Evolutionary conservation across 2,888 invertebrate species (phyloP), one percentile per base, ranked within the genome.

Genomic region (Aplocera efformata): DNA sequence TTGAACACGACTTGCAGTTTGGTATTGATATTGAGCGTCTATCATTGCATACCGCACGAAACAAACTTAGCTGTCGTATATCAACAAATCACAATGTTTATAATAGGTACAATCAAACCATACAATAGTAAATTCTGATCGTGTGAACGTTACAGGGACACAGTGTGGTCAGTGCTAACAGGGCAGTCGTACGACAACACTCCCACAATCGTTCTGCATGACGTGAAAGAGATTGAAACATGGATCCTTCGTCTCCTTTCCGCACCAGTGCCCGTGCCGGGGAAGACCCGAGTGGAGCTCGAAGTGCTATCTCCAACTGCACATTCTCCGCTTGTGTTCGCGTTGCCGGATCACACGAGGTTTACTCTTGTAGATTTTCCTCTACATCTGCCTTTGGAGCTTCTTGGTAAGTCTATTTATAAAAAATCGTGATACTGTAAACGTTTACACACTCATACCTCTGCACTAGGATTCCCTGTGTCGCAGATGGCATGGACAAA

Each of bases 301-400:
- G 96, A 97, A 84, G 94, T 99, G 50, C 86, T 99, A 60, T 97
- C 98, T 25, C 93, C 94, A 7, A 92, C 93, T 42, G 91, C 95
- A 35, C 96, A 96, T 65, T 93, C 95, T 44, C 93, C 94, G 6
- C 85, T 99, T 41, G 90, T 97, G 48, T 99, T 99, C 83, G 98
- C 98, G 28, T 86, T 98, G 57, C 98, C 98, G 7, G 99, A 99
- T 82, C 98, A 99, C 73, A 99, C 99, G 10, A 90, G 99, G 56
- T 99, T 99, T 83, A 92, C 96, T 25, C 89, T 99, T 58, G 96
- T 99, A 20, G 99, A 99, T 85, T 99, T 99, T 77, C 99, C 99
- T 0, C 89, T 99, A 42, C 99, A 99, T 88, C 89, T 99, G 66
- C 99, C 99, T 10, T 85, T 99, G 64, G 99, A 99, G 79, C 89